Base-by-base conservation (phyloP, 2,113 vertebrate species). In the Rhea americana region DNA sequence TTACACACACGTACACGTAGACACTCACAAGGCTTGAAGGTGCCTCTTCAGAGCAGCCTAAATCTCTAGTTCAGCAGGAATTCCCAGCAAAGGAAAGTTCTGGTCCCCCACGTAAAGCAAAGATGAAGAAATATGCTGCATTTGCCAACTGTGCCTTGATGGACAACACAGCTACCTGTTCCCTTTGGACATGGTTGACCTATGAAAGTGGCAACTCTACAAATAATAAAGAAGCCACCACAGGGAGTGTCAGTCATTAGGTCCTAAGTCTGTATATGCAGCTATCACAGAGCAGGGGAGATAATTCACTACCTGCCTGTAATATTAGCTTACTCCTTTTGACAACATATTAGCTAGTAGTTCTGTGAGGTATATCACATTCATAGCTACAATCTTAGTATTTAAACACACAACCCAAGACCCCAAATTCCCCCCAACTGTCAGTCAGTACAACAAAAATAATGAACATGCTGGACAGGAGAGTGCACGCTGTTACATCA, bases 301-400 rank as follows among this genome's bases (percentile, higher is more conserved):
- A 70, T 61, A 90, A 85, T 65, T 88, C 79, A 72, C 70, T 71
- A 53, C 76, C 63, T 70, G 74, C 83, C 70, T 61, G 32, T 72
- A 95, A 45, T 61, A 56, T 28, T 94, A 97, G 94, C 95, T 97
- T 97, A 97, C 71, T 86, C 2, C 87, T 87, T 71, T 73, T 91
- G 68, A 48, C 39, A 50, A 89, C 72, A 74, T 9, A 88, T 61
- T 91, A 87, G 77, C 65, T 87, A 91, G 61, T 25, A 91, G 30
- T 91, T 95, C 82, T 88, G 76, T 97, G 97, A 96, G 97, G 96
- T 97, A 96, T 97, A 94, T 96, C 76, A 83, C 58, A 88, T 55
- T 75, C 82, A 93, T 84, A 94, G 82, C 76, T 87, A 94, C 61
- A 80, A 77, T 26, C 74, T 63, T 78, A 70, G 92, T 77, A 89